phyloP scores from a whole-genome alignment of 2,113 vertebrate species.

The Neolamprologus variostigma region DNA sequence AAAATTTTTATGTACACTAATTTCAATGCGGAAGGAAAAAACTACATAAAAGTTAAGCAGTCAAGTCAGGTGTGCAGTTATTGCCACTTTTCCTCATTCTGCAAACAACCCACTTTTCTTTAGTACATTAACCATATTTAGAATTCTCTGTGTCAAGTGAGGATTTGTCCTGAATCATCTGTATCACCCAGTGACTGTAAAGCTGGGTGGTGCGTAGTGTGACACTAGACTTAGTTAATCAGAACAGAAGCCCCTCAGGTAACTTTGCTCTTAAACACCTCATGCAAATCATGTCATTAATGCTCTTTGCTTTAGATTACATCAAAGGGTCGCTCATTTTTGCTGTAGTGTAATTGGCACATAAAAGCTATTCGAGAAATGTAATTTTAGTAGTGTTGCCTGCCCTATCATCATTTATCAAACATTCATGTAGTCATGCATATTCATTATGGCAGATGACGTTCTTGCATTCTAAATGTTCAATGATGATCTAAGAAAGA shows the following conservation, averaged over 20 bases:
- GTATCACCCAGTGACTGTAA: neutral
- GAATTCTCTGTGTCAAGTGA: neutral
- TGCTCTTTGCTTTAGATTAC: slow-evolving; percentile 39
- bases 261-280: slow-evolving; percentile 42
- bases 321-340: slow-evolving; percentile 44
- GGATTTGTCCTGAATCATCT: slow-evolving; percentile 1
- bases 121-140: neutral
- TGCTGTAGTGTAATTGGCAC: slow-evolving; percentile 29
- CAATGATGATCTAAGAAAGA: slow-evolving; percentile 4
- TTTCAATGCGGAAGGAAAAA: neutral
- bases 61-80: neutral
- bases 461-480: slow-evolving; percentile 27
- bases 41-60: neutral
- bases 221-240: slow-evolving; percentile 2
- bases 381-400: slow-evolving; percentile 13
- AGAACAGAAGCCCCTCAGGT: slow-evolving; percentile 30
- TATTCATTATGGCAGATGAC: slow-evolving; percentile 38
- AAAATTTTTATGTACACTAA: neutral
- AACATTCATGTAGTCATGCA: slow-evolving; percentile 19
- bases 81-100: neutral
- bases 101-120: neutral
- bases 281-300: slow-evolving; percentile 55
- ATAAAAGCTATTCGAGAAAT: neutral
- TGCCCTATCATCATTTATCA: slow-evolving; percentile 50
- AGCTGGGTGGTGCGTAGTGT: neutral